A percentile compares a stretch with the other conserved stretches of the same genome.
These are phyloP conservation scores for Heliconius aoede DNA, from an alignment of 2,888 invertebrate genomes.

Conservation along the genomic window DNA sequence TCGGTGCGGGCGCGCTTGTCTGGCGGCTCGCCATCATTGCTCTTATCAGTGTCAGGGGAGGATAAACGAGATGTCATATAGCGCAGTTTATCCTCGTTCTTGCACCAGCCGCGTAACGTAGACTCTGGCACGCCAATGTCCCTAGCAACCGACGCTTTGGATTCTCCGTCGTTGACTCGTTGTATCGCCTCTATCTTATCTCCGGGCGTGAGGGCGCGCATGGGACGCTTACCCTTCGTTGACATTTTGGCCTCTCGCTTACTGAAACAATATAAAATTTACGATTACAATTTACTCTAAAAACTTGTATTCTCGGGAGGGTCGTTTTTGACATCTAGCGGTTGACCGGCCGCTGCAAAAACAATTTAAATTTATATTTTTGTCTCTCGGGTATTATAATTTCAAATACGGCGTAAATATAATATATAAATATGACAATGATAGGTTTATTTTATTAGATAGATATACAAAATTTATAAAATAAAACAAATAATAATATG, in stretches of 20 bases:
- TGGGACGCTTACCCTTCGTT: slow-evolving; percentile 90
- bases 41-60: slow-evolving; percentile 87
- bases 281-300: slow-evolving; percentile 15
- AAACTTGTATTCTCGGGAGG: slow-evolving; percentile 12
- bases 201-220: slow-evolving; percentile 89
- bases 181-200: slow-evolving; percentile 93
- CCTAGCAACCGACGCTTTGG: slow-evolving; percentile 92
- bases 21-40: slow-evolving; percentile 76
- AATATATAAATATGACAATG: slow-evolving; percentile 1
- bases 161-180: slow-evolving; percentile 92
- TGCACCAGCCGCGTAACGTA: slow-evolving; percentile 94
- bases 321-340: slow-evolving; percentile 36
- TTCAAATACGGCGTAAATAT: slow-evolving; percentile 26
- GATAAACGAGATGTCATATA: slow-evolving; percentile 88
- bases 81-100: slow-evolving; percentile 90
- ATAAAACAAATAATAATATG: not conserved
- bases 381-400: slow-evolving; percentile 31
- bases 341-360: slow-evolving; percentile 34
- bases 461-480: not conserved
- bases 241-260: slow-evolving; percentile 81
- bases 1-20: slow-evolving; percentile 77
- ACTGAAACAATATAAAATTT: slow-evolving; percentile 63
- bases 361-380: slow-evolving; percentile 44
- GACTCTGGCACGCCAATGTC: slow-evolving; percentile 94
- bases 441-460: not conserved